phyloP scores from a whole-genome alignment of 2,113 vertebrate species.

The Nyctereutes procyonoides region DNA sequence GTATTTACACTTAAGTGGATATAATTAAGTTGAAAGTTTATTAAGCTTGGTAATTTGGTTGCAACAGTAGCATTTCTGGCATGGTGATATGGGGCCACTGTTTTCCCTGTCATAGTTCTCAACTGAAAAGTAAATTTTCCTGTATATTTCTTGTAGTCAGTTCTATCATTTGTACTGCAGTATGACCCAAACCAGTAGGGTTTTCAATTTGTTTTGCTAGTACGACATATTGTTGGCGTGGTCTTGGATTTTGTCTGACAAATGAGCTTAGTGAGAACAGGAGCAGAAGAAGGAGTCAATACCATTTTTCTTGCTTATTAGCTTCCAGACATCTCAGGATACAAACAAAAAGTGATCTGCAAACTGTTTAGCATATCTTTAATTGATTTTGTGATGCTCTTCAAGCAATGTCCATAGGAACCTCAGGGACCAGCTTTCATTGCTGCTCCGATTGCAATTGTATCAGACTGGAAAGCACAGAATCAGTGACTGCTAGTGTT shows the following conservation, averaged over 20 bases:
- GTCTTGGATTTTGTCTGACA: constrained; percentile 49
- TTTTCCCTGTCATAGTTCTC: not conserved
- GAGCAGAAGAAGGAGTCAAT: constrained; percentile 40
- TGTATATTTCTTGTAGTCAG: not conserved
- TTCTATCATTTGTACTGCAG: not conserved
- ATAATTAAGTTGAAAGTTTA: not conserved
- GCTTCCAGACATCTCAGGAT: not conserved
- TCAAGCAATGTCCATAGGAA: not conserved
- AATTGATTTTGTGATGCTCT: not conserved
- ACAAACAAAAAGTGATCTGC: not conserved
- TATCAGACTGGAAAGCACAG: not conserved
- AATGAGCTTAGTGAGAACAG: not conserved
- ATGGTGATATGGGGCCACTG: not conserved
- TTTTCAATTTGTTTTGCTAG: not conserved
- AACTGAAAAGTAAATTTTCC: not conserved
- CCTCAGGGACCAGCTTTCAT: not conserved
- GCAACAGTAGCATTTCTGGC: not conserved
- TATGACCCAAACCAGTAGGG: not conserved
- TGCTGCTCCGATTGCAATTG: not conserved
- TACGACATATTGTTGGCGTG: not conserved
- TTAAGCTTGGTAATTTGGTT: not conserved
- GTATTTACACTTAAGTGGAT: not conserved
- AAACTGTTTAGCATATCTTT: not conserved
- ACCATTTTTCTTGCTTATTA: constrained; percentile 59
- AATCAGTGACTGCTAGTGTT: not conserved